Evolutionary conservation across 2,888 invertebrate species (phyloP).

Genomic region (Meandrusa payeni): DNA sequence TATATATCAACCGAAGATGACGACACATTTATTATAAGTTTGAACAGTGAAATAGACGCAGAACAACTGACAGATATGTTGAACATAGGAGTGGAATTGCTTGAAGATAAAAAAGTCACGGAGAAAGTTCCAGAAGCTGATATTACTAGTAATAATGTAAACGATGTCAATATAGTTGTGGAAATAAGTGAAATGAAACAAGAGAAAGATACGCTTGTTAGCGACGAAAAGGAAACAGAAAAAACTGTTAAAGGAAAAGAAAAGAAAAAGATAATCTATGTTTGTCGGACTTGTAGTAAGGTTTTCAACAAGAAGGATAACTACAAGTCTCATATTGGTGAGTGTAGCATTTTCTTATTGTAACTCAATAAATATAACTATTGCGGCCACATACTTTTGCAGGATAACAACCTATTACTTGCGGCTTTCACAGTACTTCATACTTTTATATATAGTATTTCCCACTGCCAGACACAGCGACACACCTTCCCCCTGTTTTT

Average conservation of each 20-base stretch:
- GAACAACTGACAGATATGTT: constrained; percentile 69
- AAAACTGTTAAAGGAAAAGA: constrained; percentile 33
- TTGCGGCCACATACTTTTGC: too few species aligned
- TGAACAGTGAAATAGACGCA: constrained; percentile 70
- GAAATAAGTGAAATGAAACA: constrained; percentile 14
- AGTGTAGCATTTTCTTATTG: constrained; percentile 27
- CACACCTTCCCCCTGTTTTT: too few species aligned
- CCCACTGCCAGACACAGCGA: too few species aligned
- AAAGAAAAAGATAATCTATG: constrained; percentile 45
- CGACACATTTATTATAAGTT: constrained; percentile 72
- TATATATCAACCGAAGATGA: constrained; percentile 73
- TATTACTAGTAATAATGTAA: constrained; percentile 24
- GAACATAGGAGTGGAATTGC: constrained; percentile 56
- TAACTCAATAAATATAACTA: neutral
- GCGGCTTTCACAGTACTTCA: too few species aligned
- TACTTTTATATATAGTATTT: too few species aligned
- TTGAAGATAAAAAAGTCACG: constrained; percentile 31
- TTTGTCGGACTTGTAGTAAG: constrained; percentile 61
- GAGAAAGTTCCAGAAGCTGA: constrained; percentile 23
- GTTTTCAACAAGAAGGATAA: constrained; percentile 65
- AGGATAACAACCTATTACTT: too few species aligned
- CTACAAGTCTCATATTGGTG: constrained; percentile 67
- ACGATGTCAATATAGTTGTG: neutral
- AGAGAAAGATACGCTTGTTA: too few species aligned
- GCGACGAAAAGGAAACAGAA: constrained; percentile 28